Evolutionary conservation across 1,140 invertebrate species (phyloP), one percentile per base, ranked within the genome.

Genomic region (Vollenhovia emeryi): DNA sequence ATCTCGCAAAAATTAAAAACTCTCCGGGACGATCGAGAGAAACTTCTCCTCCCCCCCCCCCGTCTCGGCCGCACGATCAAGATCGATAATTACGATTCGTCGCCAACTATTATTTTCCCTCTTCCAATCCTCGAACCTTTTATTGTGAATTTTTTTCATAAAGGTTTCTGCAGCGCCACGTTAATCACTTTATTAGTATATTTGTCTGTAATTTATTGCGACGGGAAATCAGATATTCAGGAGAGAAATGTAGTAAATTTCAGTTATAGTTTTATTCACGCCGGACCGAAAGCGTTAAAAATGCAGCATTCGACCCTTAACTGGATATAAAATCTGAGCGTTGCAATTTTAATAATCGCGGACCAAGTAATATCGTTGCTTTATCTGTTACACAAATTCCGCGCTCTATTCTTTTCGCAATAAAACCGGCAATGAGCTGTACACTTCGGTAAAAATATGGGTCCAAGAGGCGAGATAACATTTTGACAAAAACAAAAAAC

Each of bases 1-100:
- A 82, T 82, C 78, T 57, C 50, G 40, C 50, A 71, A 73, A 71
- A 82, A 82, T 73, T 71, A 73, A 82, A 82, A 82, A 82, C 52
- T 73, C 66, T 7, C n/a, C n/a, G 36, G 57, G 50, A 36, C 11
- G 50, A 71, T 52, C 36, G 36, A 45, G 43, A 80, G 36, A 71
- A 71, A 71, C 64, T 71, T 82, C 45, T 33, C 36, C 50, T 18
- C 15, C 2, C 18, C 18, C 18, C 8, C n/a, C 4, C 9, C n/a
- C n/a, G n/a, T n/a, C n/a, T 18, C 50, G 43, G 9, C 30, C 21
- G 18, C 15, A 27, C 30, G 21, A 57, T 66, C 24, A 9, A 68
- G 30, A 78, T 64, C 75, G 21, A 66, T 13, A 43, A 43, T 80
- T 80, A 45, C 36, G 18, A 73, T 11, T 43, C n/a, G 45, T 57